Base-by-base conservation (phyloP, 2,113 vertebrate species). In the Geococcyx californianus region DNA sequence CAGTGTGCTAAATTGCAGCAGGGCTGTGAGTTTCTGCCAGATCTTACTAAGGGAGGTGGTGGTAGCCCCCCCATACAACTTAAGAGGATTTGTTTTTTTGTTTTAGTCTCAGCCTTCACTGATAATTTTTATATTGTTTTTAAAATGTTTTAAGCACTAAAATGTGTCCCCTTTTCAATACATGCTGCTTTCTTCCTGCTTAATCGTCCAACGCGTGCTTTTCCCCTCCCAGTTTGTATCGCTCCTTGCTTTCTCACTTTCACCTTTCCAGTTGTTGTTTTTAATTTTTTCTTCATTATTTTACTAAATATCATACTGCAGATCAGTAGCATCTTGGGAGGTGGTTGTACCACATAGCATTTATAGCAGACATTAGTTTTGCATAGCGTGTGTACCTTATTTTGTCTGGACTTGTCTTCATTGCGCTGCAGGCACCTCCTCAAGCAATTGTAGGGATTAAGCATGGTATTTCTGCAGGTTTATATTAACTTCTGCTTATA, bases 381-480 rank as follows among this genome's bases (percentile, higher is more conserved):
- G 79, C 95, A 85, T 96, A 94, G 87, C 87, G 31, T 70, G 73
- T 88, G 94, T 89, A 36, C 87, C 75, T 51, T 45, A 93, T 89
- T 96, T 78, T 94, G 96, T 75, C 94, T 67, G 79, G 96, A 95
- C 97, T 94, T 97, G 97, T 85, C 94, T 95, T 92, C 94, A 84
- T 84, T 79, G 58, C 2, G 70, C 95, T 93, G 80, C 96, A 95
- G 96, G 97, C 96, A 75, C 87, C 68, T 92, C 96, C 95, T 97
- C 87, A 60, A 94, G 95, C 92, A 90, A 87, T 96, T 94, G 91
- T 82, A 93, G 83, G 95, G 94, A 96, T 90, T 96, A 96, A 97
- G 94, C 83, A 4, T 86, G 91, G 89, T 95, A 92, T 96, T 97
- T 96, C 91, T 96, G 92, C 87, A 97, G 95, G 95, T 93, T 96